Base-by-base conservation (phyloP, 2,113 vertebrate species). In the Centropus unirufus region DNA sequence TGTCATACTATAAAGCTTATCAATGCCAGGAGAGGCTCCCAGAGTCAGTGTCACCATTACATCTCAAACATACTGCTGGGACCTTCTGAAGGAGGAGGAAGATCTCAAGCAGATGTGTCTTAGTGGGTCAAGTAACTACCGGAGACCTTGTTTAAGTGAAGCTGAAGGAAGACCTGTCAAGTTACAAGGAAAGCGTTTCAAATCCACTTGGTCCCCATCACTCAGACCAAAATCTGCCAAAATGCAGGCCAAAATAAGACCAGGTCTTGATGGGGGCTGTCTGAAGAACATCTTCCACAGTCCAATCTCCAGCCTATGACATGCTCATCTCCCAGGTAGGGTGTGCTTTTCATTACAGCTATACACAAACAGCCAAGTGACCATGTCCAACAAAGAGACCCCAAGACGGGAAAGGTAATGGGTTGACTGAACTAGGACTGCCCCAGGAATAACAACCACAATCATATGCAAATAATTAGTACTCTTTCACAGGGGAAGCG, bases 321-420 rank as follows among this genome's bases (percentile, higher is more conserved):
- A n/a, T 11, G 32, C 26, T 4, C 0, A 4, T 82, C 66, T 70
- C 66, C 52, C 30, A 67, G 30, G 42, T 51, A 76, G 19, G 55
- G 36, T 20, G n/a, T 18, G 62, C 11, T 44, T 82, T 61, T 40
- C 46, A 18, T 68, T 34, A 26, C 17, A 44, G 55, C 44, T 62
- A 0, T 32, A 58, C 30, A 58, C 3, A 1, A 8, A 12, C 20
- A 27, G 2, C 7, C 3, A 27, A 24, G n/a, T 47, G 39, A 20
- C 64, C 39, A 30, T 1, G 21, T 55, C 73, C 86, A 79, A n/a
- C 44, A 62, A 36, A 72, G 12, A 92, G 57, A 9, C 46, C n/a
- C 13, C 29, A 36, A 73, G 68, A 80, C 83, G 79, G 44, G 55
- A 66, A 79, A 23, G 61, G 57, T 44, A 26, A 68, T 7, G 74